Percentiles rank a stretch among this genome's conserved stretches.
These are phyloP conservation scores for Sphyrna mokarran DNA, from an alignment of 2,113 vertebrate genomes.

Conservation along the genomic window DNA sequence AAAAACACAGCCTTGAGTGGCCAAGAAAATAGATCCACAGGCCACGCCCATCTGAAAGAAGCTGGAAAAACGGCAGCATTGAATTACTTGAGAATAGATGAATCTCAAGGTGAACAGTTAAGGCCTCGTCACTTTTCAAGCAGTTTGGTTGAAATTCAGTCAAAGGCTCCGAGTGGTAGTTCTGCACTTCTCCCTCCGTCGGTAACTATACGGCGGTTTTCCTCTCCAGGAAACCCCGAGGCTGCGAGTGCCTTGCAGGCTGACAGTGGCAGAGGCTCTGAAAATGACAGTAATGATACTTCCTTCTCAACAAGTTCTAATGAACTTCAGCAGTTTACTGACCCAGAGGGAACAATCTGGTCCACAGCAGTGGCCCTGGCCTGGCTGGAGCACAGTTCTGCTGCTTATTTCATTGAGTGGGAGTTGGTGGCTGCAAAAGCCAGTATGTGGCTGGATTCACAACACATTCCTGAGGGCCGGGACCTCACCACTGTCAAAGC, in stretches of 20 bases:
- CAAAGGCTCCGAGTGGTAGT: conserved; percentile 44
- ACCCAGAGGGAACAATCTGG: conserved; percentile 77
- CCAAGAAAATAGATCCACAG: conserved; percentile 32
- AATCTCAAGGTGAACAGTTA: not conserved
- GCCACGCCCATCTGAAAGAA: not conserved
- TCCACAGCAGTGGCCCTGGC: conserved; percentile 83
- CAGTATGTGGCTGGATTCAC: conserved; percentile 72
- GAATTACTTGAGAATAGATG: not conserved
- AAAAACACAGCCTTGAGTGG: not conserved
- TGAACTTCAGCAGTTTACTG: conserved; percentile 45
- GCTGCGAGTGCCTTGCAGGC: conserved; percentile 29
- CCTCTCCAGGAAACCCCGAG: conserved; percentile 43
- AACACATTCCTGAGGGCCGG: conserved; percentile 69
- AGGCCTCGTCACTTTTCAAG: conserved; percentile 41
- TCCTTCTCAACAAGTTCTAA: not conserved
- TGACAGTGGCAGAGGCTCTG: conserved; percentile 41
- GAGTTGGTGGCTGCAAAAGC: conserved; percentile 89
- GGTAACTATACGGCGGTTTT: conserved; percentile 45
- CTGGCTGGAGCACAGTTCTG: conserved; percentile 91
- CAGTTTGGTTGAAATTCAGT: conserved; percentile 39
- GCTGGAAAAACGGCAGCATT: not conserved
- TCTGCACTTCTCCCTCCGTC: conserved; percentile 41
- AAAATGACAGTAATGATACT: not conserved
- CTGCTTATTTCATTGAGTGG: conserved; percentile 85
- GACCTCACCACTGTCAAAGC: conserved; percentile 66